A percentile compares a stretch with the other conserved stretches of the same genome.
These are phyloP conservation scores for Drosophila cyrtoloma DNA, from an alignment of 2,888 invertebrate genomes.

Conservation along the genomic window DNA sequence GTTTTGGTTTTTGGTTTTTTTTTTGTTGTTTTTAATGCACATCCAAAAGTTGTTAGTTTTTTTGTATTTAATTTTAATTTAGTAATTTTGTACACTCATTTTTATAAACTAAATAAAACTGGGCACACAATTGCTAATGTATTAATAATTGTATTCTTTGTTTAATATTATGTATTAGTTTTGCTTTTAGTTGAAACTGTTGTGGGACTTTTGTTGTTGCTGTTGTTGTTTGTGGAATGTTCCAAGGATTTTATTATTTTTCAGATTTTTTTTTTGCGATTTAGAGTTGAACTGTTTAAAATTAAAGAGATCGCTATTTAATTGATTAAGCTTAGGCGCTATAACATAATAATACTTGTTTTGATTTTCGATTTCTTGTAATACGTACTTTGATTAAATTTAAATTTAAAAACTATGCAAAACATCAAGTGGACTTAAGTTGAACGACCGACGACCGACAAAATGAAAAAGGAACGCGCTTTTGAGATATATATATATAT, in stretches of 20 bases:
- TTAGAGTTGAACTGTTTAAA: constrained; percentile 47
- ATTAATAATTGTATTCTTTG: constrained; percentile 38
- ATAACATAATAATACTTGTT: constrained; percentile 77
- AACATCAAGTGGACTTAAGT: constrained; percentile 46
- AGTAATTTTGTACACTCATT: constrained; percentile 58
- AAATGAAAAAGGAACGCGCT: constrained; percentile 53
- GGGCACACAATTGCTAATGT: constrained; percentile 79
- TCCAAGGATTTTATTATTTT: constrained; percentile 47
- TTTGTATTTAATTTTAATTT: constrained; percentile 33
- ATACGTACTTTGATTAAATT: constrained; percentile 17
- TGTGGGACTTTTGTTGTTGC: constrained; percentile 26
- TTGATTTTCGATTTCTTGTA: constrained; percentile 37
- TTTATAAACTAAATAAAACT: constrained; percentile 61
- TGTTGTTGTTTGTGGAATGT: constrained; percentile 59
- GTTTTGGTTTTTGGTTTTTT: constrained; percentile 27
- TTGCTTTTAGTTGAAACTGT: constrained; percentile 24
- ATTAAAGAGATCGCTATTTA: constrained; percentile 77
- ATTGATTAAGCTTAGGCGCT: constrained; percentile 63
- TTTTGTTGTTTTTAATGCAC: constrained; percentile 41
- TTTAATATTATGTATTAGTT: constrained; percentile 32
- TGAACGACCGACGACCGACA: constrained; percentile 38
- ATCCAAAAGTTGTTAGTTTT: constrained; percentile 54
- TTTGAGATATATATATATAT: constrained; percentile 29
- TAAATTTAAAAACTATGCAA: constrained; percentile 38
- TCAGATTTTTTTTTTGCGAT: constrained; percentile 25